Conservation (phyloP, 2,888 invertebrate species). For the Yponomeuta malinellus region DNA sequence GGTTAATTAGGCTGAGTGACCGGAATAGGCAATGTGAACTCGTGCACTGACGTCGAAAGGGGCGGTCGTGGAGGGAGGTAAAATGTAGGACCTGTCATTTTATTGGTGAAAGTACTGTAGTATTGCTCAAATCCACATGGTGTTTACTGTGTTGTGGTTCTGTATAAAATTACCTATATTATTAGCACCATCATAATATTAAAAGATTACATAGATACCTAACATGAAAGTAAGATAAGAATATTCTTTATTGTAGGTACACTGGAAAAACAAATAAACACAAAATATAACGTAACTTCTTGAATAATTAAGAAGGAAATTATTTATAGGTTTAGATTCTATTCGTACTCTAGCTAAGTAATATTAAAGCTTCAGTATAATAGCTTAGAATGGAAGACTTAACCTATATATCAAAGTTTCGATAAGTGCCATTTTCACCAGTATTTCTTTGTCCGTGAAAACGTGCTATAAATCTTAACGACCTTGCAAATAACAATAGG, state of each 20-base stretch:
- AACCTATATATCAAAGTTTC: conserved; percentile 24
- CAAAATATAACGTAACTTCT: background rate
- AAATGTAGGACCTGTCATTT: background rate
- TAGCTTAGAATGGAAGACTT: conserved; percentile 54
- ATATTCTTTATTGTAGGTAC: no score
- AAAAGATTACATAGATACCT: no score
- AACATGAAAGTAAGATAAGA: no score
- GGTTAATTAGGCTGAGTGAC: conserved; percentile 21
- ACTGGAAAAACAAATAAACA: background rate
- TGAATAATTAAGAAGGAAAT: background rate
- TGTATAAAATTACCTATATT: no score
- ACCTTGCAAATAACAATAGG: background rate
- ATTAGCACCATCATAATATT: no score
- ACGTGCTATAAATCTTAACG: background rate
- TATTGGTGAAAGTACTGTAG: no score
- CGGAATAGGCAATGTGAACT: background rate
- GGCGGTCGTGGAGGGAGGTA: background rate
- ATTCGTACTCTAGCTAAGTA: background rate
- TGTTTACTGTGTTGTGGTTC: no score
- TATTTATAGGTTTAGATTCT: background rate
- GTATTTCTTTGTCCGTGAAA: background rate
- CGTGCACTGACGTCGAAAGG: background rate
- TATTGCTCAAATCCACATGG: no score
- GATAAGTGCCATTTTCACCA: background rate
- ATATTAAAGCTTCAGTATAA: conserved; percentile 54